phyloP scores from a whole-genome alignment of 37 sponge, comb jelly and placozoan species.

The Ianthella basta region DNA sequence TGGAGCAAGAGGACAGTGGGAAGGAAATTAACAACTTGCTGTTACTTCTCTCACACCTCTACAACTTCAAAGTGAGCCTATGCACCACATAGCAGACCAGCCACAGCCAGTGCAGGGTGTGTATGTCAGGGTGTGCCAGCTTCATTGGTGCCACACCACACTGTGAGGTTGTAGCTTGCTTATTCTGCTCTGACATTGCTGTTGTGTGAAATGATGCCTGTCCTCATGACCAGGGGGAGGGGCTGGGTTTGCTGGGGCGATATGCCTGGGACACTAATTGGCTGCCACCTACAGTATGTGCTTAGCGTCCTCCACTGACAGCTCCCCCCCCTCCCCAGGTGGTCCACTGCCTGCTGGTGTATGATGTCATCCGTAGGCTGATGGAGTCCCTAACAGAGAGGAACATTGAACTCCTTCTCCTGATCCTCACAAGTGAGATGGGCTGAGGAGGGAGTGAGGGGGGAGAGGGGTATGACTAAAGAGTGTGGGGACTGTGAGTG shows the following conservation, averaged over 20 bases:
- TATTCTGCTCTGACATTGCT: no score
- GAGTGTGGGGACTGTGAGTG: background rate
- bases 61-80: conserved; percentile 69
- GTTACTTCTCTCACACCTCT: conserved; percentile 63
- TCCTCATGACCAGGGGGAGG: no score
- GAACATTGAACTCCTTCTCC: conserved; percentile 89
- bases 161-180: no score
- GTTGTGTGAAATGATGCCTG: no score
- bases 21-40: conserved; percentile 69
- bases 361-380: conserved; percentile 81
- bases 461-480: background rate
- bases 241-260: no score
- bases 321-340: conserved; percentile 40
- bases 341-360: conserved; percentile 78
- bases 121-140: no score
- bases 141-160: no score
- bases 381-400: conserved; percentile 72
- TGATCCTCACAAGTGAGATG: conserved; percentile 70
- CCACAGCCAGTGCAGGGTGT: background rate
- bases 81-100: conserved; percentile 12
- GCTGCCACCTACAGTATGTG: background rate
- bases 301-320: background rate
- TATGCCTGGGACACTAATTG: no score
- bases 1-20: conserved; percentile 26
- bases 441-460: no score